These are phyloP conservation scores for Lepilemur ruficaudatus DNA, from an alignment of 2,797 vertebrate genomes.

Conservation along the genomic window DNA sequence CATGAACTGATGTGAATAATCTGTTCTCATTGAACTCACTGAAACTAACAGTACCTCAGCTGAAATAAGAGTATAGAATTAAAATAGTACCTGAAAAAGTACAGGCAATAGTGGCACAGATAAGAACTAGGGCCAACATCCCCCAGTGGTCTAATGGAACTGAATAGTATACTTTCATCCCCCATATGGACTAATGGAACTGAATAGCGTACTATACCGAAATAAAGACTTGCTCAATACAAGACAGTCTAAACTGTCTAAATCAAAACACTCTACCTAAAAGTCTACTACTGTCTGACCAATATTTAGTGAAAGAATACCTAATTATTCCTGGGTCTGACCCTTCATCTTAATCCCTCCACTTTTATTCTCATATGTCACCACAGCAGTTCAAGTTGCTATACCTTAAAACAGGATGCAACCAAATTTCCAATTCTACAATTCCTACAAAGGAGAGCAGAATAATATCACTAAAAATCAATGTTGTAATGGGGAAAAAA, in stretches of 20 bases:
- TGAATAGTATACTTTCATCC: not conserved
- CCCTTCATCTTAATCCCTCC: not conserved
- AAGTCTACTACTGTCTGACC: not conserved
- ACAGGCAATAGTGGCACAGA: not conserved
- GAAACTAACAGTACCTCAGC: not conserved
- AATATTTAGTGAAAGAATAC: not conserved
- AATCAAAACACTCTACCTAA: not conserved
- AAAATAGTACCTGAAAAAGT: not conserved
- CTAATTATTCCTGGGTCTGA: not conserved
- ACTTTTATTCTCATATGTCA: not conserved
- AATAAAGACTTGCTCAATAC: not conserved
- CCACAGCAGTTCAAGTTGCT: not conserved
- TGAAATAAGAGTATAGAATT: not conserved
- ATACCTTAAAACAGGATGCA: not conserved
- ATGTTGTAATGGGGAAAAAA: not conserved
- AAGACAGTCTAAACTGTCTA: not conserved
- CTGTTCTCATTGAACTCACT: not conserved
- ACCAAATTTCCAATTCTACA: not conserved
- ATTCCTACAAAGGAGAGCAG: not conserved
- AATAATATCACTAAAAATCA: constrained; percentile 6
- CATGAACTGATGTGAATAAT: not conserved
- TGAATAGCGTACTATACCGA: not conserved
- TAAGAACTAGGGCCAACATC: not conserved
- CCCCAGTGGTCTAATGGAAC: not conserved
- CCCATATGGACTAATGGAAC: not conserved